These are phyloP conservation scores for Cebidichthys violaceus DNA, from an alignment of 2,113 vertebrate species.

Conservation along the genomic window DNA sequence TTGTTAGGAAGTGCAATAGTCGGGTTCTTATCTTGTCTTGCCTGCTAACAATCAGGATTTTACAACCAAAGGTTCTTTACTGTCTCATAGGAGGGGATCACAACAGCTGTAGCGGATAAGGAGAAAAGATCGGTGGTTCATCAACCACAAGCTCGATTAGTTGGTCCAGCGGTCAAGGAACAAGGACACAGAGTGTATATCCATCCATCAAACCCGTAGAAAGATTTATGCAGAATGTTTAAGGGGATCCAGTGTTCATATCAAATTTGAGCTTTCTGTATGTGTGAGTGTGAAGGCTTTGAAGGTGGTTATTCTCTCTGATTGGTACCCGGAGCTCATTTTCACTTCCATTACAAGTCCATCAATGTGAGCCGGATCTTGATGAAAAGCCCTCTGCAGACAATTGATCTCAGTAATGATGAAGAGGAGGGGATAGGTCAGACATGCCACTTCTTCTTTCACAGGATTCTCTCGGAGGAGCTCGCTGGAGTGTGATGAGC, in stretches of 20 bases:
- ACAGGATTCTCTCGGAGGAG: conserved; percentile 37
- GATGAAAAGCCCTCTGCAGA: conserved; percentile 67
- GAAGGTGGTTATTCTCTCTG: conserved; percentile 38
- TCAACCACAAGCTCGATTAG: conserved; percentile 50
- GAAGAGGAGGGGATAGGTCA: conserved; percentile 62
- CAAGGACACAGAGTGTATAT: conserved; percentile 35
- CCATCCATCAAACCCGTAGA: conserved; percentile 56
- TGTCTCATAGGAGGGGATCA: conserved; percentile 13
- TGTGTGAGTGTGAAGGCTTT: conserved; percentile 39
- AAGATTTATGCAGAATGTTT: conserved; percentile 39
- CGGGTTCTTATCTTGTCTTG: conserved; percentile 62
- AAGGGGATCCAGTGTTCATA: conserved; percentile 11
- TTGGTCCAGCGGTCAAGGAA: conserved; percentile 46
- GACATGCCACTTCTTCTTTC: conserved; percentile 43
- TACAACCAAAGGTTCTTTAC: conserved; percentile 45
- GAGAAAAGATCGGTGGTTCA: conserved; percentile 42
- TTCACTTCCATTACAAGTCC: conserved; percentile 73
- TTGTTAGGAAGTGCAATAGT: conserved; percentile 50
- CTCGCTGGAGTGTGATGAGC: conserved; percentile 29
- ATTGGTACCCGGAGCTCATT: conserved; percentile 69
- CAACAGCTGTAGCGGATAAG: conserved; percentile 64
- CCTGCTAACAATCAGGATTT: conserved; percentile 56
- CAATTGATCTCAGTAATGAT: conserved; percentile 75
- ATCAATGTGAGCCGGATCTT: conserved; percentile 60
- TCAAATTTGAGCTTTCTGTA: conserved; percentile 24